Evolutionary conservation across 2,113 vertebrate species (phyloP).

Genomic region (Rhabdomys dilectus): DNA sequence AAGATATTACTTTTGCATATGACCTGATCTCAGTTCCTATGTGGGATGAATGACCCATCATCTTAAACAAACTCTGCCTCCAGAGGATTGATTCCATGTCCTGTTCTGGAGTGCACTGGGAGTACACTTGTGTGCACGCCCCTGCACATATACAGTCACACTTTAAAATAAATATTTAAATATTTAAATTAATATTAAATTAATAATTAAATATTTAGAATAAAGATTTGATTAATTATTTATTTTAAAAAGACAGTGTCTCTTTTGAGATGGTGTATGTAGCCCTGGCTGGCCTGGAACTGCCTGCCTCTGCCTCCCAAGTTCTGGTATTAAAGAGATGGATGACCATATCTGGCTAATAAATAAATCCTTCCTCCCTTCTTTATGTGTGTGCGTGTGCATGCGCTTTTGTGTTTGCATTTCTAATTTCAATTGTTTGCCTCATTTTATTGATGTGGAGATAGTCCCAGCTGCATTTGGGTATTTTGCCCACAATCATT

Average conservation of each 20-base stretch:
- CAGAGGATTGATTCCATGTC: background rate
- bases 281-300: background rate
- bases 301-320: background rate
- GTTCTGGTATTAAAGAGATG: background rate
- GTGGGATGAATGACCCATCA: background rate
- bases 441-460: background rate
- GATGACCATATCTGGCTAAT: background rate
- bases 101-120: background rate
- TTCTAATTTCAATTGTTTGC: background rate
- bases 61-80: background rate
- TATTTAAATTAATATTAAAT: no score
- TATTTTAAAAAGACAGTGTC: background rate
- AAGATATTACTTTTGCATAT: background rate
- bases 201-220: no score
- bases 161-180: background rate
- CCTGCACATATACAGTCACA: background rate
- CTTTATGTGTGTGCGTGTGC: background rate
- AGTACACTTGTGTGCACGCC: background rate
- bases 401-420: no score
- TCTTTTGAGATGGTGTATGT: background rate
- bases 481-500: constrained; percentile 45
- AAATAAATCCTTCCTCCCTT: background rate
- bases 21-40: background rate
- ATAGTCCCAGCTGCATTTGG: constrained; percentile 20
- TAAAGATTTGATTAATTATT: no score